Conservation (phyloP, 2,888 invertebrate species). For the Siphlonurus alternatus region DNA sequence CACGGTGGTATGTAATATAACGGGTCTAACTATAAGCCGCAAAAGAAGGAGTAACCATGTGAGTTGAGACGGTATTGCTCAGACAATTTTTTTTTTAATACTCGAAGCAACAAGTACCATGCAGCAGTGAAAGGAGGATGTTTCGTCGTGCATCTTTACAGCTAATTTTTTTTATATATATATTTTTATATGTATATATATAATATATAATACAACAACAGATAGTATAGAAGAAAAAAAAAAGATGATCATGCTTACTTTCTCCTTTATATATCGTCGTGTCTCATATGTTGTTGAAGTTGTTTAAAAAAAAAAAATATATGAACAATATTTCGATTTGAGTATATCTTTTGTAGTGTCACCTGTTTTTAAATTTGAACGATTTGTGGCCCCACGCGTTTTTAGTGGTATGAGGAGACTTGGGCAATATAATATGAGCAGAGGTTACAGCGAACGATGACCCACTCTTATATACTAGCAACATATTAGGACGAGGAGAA, state of each 20-base stretch:
- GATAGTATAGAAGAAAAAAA: neutral
- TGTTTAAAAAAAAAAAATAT: too few species aligned
- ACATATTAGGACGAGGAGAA: neutral
- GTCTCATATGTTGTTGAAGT: neutral
- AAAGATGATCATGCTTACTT: neutral
- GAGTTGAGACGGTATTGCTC: neutral
- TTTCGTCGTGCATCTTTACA: neutral
- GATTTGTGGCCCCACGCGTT: too few species aligned
- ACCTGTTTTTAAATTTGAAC: too few species aligned
- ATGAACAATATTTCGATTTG: too few species aligned
- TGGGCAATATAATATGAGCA: neutral
- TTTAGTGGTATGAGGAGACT: neutral
- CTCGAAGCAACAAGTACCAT: too few species aligned
- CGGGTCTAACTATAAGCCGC: too few species aligned
- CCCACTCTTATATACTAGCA: neutral
- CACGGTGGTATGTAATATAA: too few species aligned
- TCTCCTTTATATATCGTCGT: neutral
- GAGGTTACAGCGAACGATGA: neutral
- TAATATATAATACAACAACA: too few species aligned
- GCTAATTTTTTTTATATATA: neutral
- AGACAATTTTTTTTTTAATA: neutral
- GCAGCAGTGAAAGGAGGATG: neutral
- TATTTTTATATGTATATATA: neutral
- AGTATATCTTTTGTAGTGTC: too few species aligned
- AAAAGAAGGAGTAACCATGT: too few species aligned